phyloP scores from a whole-genome alignment of 1,140 invertebrate genomes.

The Panagrolaimus sp. region DNA sequence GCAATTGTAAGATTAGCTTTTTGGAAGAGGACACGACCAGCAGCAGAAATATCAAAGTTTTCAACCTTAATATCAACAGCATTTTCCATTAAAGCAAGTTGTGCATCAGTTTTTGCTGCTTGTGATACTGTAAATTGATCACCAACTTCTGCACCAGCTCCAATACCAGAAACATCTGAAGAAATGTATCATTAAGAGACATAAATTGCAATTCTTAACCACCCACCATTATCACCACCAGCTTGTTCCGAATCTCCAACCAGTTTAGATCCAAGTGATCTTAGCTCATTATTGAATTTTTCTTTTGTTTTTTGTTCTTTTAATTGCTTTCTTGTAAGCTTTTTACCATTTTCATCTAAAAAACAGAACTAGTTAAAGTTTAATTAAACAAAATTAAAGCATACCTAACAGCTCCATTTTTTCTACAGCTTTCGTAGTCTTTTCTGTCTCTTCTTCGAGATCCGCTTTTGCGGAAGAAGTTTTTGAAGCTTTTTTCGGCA shows the following conservation, averaged over 20 bases:
- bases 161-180: constrained; percentile 42
- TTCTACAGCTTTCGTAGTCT: constrained; percentile 4
- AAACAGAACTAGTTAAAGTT: no score
- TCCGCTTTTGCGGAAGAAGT: no score
- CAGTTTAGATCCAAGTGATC: constrained; percentile 65
- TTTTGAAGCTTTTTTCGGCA: no score
- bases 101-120: constrained; percentile 77
- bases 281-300: constrained; percentile 84
- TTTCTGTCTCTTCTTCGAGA: not conserved
- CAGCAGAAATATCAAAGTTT: constrained; percentile 93
- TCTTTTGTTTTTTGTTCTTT: constrained; percentile 81
- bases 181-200: not conserved
- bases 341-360: constrained; percentile 43
- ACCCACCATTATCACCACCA: not conserved
- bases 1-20: constrained; percentile 92
- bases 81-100: constrained; percentile 78
- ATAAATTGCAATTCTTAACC: no score
- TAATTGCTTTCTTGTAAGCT: constrained; percentile 85
- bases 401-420: constrained; percentile 12
- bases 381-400: not conserved
- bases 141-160: constrained; percentile 71
- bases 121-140: constrained; percentile 89
- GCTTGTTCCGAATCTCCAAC: no score
- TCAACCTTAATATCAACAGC: constrained; percentile 94
- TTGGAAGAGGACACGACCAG: constrained; percentile 92